A percentile compares a stretch with the other conserved stretches of the same genome.
phyloP scores from a whole-genome alignment of 2,888 invertebrate genomes.

The Habrosyne pyritoides region DNA sequence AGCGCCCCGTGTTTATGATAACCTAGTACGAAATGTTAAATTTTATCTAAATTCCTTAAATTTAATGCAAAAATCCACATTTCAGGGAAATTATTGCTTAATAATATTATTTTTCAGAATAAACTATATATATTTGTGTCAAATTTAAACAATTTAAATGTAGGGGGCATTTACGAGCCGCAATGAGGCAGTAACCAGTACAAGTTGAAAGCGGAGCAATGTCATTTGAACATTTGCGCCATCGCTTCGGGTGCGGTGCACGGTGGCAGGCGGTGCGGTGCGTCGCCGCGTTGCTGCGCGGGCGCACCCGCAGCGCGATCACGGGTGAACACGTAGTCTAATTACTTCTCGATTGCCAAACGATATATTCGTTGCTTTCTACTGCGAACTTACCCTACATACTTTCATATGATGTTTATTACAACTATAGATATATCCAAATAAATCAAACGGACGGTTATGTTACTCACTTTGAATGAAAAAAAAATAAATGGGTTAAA shows the following conservation, averaged over 20 bases:
- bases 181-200: background rate
- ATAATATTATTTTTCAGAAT: background rate
- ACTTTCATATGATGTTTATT: background rate
- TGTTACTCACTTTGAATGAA: no score
- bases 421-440: no score
- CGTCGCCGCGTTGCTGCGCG: background rate
- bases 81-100: background rate
- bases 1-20: conserved; percentile 42
- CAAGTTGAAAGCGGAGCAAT: background rate
- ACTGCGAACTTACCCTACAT: background rate
- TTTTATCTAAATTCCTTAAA: conserved; percentile 49
- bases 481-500: no score
- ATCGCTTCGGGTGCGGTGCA: background rate
- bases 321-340: background rate
- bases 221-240: background rate
- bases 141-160: background rate
- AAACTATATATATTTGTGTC: background rate
- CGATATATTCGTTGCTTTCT: background rate
- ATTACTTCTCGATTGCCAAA: background rate
- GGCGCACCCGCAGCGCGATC: background rate
- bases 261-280: background rate
- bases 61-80: conserved; percentile 25
- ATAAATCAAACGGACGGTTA: no score
- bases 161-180: background rate
- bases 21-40: conserved; percentile 59